A percentile compares a stretch with the other conserved stretches of the same genome.
These are phyloP conservation scores for Burhinus bistriatus DNA, from an alignment of 2,113 vertebrate genomes.

Conservation along the genomic window DNA sequence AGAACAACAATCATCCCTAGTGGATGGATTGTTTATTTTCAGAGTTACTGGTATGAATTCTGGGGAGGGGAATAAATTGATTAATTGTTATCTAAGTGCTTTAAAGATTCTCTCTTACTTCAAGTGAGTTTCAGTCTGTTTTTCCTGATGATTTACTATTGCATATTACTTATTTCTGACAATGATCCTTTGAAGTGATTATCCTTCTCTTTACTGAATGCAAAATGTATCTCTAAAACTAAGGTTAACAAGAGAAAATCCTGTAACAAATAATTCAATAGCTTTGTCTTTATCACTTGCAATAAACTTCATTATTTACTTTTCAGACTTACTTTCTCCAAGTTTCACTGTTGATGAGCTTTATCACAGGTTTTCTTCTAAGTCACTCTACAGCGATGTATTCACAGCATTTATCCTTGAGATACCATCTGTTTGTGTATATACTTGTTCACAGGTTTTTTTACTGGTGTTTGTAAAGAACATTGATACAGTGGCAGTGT, in stretches of 20 bases:
- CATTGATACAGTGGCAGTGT: not conserved
- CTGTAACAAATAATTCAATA: not conserved
- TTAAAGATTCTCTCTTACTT: not conserved
- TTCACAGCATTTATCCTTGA: not conserved
- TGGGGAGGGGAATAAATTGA: not conserved
- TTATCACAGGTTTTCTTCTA: not conserved
- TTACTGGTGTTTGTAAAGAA: not conserved
- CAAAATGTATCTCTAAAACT: not conserved
- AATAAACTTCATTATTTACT: not conserved
- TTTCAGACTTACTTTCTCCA: not conserved
- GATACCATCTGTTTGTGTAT: not conserved
- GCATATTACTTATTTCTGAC: not conserved
- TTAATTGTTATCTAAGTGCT: not conserved
- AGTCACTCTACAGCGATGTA: not conserved
- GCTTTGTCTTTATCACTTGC: not conserved
- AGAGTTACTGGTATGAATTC: not conserved
- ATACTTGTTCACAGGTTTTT: fast-evolving
- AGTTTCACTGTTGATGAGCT: not conserved
- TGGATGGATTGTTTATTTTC: not conserved
- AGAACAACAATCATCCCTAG: not conserved
- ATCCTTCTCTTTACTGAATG: not conserved
- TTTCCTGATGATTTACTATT: not conserved
- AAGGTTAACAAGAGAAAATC: not conserved
- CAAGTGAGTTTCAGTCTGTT: not conserved
- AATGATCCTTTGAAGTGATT: not conserved